These are phyloP conservation scores for Eupithecia pulchellata DNA, from an alignment of 2,888 invertebrate species.

Conservation along the genomic window DNA sequence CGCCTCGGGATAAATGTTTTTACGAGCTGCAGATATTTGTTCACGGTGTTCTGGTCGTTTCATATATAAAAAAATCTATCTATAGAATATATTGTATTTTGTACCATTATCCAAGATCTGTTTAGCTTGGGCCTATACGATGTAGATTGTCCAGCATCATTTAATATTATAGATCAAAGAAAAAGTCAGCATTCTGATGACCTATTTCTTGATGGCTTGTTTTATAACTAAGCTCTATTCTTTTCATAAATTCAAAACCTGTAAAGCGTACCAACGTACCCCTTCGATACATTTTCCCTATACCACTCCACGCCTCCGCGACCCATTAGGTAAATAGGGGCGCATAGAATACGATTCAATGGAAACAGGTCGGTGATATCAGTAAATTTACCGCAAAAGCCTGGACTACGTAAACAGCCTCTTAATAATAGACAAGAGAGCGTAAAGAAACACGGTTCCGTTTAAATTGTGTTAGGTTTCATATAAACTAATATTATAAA, in stretches of 20 bases:
- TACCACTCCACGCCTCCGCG: slow-evolving; percentile 21
- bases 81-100: too few relatives aligned
- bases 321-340: slow-evolving; percentile 32
- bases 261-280: neutral
- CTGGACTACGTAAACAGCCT: slow-evolving; percentile 68
- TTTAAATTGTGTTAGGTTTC: neutral
- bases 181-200: neutral
- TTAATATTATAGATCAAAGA: neutral
- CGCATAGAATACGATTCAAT: slow-evolving; percentile 26
- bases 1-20: too few relatives aligned
- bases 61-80: too few relatives aligned
- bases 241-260: neutral
- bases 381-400: slow-evolving; percentile 48
- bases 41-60: too few relatives aligned
- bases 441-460: neutral
- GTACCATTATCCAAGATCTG: too few relatives aligned
- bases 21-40: too few relatives aligned
- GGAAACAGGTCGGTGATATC: slow-evolving; percentile 35
- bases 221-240: neutral
- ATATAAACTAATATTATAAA: too few relatives aligned
- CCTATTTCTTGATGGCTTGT: neutral
- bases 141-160: too few relatives aligned
- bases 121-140: too few relatives aligned
- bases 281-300: slow-evolving; percentile 12
- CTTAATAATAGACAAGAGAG: neutral